Evolutionary conservation across 1,140 invertebrate species (phyloP).

Genomic region (Lordiphosa clarofinis): DNA sequence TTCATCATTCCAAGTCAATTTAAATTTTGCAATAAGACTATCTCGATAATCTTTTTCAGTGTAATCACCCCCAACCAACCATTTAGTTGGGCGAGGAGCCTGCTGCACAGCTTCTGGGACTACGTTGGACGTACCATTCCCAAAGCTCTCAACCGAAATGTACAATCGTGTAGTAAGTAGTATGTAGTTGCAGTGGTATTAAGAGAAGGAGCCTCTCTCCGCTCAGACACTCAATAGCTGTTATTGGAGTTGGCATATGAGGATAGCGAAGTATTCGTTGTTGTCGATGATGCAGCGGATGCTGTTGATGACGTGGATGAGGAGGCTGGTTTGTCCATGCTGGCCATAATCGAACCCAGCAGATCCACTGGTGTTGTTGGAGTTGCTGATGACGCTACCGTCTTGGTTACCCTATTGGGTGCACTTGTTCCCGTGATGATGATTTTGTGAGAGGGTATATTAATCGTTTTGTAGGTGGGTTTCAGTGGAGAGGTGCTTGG

Average conservation of each 20-base stretch:
- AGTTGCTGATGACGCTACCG: neutral
- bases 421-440: slow-evolving; percentile 43
- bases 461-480: slow-evolving; percentile 68
- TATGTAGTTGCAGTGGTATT: neutral
- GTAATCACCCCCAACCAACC: slow-evolving; percentile 3
- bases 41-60: slow-evolving; percentile 1
- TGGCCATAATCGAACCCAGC: slow-evolving; percentile 77
- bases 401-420: slow-evolving; percentile 16
- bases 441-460: slow-evolving; percentile 59
- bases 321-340: slow-evolving; percentile 67
- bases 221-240: slow-evolving; percentile 41
- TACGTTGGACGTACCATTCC: slow-evolving; percentile 4
- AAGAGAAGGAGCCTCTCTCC: slow-evolving; percentile 45
- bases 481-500: slow-evolving; percentile 21
- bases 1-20: no score
- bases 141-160: slow-evolving; percentile 6
- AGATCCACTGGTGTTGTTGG: slow-evolving; percentile 55
- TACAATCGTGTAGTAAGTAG: slow-evolving; percentile 2
- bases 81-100: slow-evolving; percentile 9
- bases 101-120: neutral
- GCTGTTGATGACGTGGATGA: slow-evolving; percentile 23
- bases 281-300: slow-evolving; percentile 28
- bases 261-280: slow-evolving; percentile 48
- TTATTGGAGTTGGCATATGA: slow-evolving; percentile 55
- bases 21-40: no score